Percentiles rank a stretch among this genome's conserved stretches.
phyloP scores from a whole-genome alignment of 2,113 vertebrate species.

The Otus sunia region DNA sequence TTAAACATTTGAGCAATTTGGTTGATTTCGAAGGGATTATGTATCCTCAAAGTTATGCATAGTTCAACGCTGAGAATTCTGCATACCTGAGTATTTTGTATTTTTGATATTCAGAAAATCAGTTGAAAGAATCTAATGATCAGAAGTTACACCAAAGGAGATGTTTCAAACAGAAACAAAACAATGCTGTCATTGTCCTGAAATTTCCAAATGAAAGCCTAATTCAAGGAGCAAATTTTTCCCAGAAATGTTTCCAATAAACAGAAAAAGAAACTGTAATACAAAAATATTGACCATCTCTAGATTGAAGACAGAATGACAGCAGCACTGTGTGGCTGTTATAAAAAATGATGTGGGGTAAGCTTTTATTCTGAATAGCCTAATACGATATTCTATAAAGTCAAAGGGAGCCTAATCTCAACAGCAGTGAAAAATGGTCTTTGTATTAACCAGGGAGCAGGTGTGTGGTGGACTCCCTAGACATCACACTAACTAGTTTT shows the following conservation, averaged over 20 bases:
- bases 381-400: neutral
- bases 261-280: neutral
- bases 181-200: neutral
- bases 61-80: neutral
- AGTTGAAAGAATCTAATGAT: neutral
- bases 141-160: neutral
- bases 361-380: neutral
- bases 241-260: neutral
- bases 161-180: neutral
- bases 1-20: neutral
- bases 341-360: neutral
- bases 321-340: neutral
- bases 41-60: neutral
- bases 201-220: neutral
- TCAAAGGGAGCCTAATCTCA: slow-evolving; percentile 1
- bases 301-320: neutral
- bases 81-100: neutral
- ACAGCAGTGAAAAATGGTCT: neutral
- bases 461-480: neutral
- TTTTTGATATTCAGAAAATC: neutral
- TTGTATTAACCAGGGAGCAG: neutral
- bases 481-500: neutral
- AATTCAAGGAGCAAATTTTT: neutral
- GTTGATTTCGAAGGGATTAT: neutral
- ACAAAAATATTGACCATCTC: neutral